Evolutionary conservation across 23 tunicate species (phyloP), one percentile per base, ranked within the genome.

Genomic region (Corella eumyota): DNA sequence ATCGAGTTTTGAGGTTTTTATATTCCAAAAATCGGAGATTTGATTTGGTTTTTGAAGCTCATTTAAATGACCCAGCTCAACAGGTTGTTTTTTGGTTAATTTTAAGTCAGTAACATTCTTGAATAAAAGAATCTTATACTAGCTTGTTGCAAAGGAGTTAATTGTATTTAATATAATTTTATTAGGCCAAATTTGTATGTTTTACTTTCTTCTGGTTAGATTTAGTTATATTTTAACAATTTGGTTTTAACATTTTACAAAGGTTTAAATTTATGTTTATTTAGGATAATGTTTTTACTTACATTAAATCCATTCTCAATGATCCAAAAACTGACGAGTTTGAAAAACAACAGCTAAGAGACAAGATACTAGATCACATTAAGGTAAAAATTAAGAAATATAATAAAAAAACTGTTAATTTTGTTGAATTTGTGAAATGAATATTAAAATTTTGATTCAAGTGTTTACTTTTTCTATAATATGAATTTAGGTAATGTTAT

Each of bases 11-110:
- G 55, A 28, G 78, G 38, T 74, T 88, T 22, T 67, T 88, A 56
- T 67, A 88, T 54, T 38, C 60, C 25, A 60, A 68, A 59, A 60
- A 75, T 29, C 32, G 88, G 20, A 52, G 81, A 35, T 88, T 56
- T 45, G 88, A 78, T 23, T 67, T 78, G 6, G 85, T 88, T 31
- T 88, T 88, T 30, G 56, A 65, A 4, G 67, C 96, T 13, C 78
- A 79, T 57, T 66, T 88, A 17, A 67, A 58, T 50, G 96, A 88
- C 46, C 81, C 87, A 2, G 73, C 96, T 3, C 71, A 78, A 50
- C 65, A 68, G 58, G 94, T 70, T 1, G 11, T 29, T n/a, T n/a
- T n/a, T n/a, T n/a, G n/a, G n/a, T n/a, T n/a, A n/a, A n/a, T n/a
- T n/a, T 55, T 17, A 24, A 17, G 0, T 21, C 28, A 20, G 19